Evolutionary conservation across 2,113 vertebrate species (phyloP), one percentile per base, ranked within the genome.

Genomic region (Syngnathoides biaculeatus): DNA sequence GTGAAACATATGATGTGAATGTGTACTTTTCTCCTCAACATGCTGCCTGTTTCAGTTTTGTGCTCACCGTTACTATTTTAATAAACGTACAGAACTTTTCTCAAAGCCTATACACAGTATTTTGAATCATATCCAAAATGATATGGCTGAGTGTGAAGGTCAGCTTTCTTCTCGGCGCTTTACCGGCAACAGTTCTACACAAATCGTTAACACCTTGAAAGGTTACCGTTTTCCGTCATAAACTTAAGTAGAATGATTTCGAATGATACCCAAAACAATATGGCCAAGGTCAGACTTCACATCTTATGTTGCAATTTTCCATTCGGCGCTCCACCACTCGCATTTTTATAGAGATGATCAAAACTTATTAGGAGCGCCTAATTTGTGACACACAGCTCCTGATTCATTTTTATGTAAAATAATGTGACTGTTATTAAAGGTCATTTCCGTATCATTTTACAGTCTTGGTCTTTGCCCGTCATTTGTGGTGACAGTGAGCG

Each of bases 391-490:
- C 1, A 17, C 53, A 20, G 53, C 14, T 14, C 53, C 10, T 26
- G 53, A 14, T 26, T 55, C 4, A 55, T 55, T 26, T 55, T 55
- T 26, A 55, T 13, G n/a, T 12, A 14, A 22, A 55, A 55, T 24
- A 6, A 13, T 55, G 14, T 1, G 22, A n/a, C 24, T 13, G 24
- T 24, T 22, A 12, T 10, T 55, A 12, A 55, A 55, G 22, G n/a
- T 55, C 53, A 52, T 8, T 10, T 50, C 17, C 11, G 20, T 22
- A 48, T 56, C 56, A 14, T 67, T 68, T 65, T 63, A 42, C 30
- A 50, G 9, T 2, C 43, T 67, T 38, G 58, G 59, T 67, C 70
- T 42, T 45, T 71, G 72, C 66, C 60, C 40, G 43, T 35, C 39
- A 1, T 20, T 59, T 47, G n/a, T 15, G 11, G 1, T 68, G 68